These are phyloP conservation scores for Schizopygopsis pylzovi DNA, from an alignment of 2,797 vertebrate genomes.

Conservation along the genomic window DNA sequence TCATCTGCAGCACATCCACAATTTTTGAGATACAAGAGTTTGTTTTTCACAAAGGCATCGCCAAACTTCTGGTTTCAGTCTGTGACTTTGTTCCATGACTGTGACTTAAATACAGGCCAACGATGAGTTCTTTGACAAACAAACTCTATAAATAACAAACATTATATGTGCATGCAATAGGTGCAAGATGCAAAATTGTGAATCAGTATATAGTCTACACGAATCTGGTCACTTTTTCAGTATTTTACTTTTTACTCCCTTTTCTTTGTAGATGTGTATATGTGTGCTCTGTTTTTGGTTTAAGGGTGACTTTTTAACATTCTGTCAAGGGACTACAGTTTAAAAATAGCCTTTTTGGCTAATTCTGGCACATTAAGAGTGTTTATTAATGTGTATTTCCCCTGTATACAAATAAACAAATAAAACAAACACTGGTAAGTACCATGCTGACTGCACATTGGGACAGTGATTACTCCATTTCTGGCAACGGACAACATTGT, in stretches of 20 bases:
- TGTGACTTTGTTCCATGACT: constrained; percentile 11
- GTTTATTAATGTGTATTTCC: too few relatives aligned
- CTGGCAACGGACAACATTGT: neutral
- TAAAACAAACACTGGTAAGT: neutral
- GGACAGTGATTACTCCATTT: neutral
- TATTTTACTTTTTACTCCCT: too few relatives aligned
- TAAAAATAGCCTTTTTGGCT: too few relatives aligned
- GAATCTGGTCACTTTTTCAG: neutral
- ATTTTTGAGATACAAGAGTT: neutral
- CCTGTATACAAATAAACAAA: too few relatives aligned
- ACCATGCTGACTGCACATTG: neutral
- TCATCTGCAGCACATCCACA: neutral
- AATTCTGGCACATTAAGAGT: too few relatives aligned
- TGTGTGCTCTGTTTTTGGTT: too few relatives aligned
- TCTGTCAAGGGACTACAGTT: too few relatives aligned
- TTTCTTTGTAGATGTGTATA: too few relatives aligned
- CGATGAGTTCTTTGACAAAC: neutral
- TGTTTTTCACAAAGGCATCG: constrained; percentile 31
- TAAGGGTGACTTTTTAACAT: too few relatives aligned
- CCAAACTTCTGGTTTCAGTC: constrained; percentile 27
- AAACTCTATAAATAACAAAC: neutral
- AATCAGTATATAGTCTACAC: neutral
- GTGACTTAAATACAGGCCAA: neutral
- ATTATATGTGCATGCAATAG: neutral
- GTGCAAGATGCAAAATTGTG: neutral